A percentile compares a stretch with the other conserved stretches of the same genome.
phyloP scores from a whole-genome alignment of 2,113 vertebrate genomes.

The Sterna hirundo region DNA sequence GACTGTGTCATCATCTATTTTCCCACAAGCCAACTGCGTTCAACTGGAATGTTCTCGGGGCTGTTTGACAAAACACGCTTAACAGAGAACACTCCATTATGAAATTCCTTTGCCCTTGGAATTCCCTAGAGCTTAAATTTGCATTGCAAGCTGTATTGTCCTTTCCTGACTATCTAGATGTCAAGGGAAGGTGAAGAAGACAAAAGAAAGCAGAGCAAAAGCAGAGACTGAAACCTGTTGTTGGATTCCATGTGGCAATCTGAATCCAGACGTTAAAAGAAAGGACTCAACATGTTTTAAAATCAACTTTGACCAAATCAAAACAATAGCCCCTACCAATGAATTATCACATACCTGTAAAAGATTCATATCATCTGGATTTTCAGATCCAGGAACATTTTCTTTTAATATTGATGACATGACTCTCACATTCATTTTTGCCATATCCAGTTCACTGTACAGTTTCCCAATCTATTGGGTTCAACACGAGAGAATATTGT shows the following conservation, averaged over 20 bases:
- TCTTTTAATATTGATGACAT: conserved; percentile 79
- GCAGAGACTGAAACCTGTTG: fast-evolving
- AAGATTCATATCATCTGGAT: conserved; percentile 73
- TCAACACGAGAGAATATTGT: not conserved
- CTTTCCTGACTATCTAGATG: not conserved
- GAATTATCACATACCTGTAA: conserved; percentile 66
- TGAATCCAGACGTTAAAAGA: not conserved
- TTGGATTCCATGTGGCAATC: not conserved
- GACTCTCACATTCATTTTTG: conserved; percentile 77
- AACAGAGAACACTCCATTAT: conserved; percentile 12
- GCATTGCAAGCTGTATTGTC: not conserved
- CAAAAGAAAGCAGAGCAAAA: not conserved
- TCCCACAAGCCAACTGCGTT: not conserved
- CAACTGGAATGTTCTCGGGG: conserved; percentile 42
- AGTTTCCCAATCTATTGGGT: conserved; percentile 76
- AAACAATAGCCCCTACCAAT: not conserved
- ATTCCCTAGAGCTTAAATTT: conserved; percentile 22
- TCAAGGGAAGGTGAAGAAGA: not conserved
- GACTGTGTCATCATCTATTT: not conserved
- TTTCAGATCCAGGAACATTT: conserved; percentile 74
- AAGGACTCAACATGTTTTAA: not conserved
- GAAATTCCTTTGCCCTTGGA: conserved; percentile 45
- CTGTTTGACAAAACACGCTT: conserved; percentile 33
- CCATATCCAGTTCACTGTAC: conserved; percentile 81
- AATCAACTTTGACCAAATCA: not conserved